Percentiles rank a stretch among this genome's conserved stretches.
Conservation (phyloP, 2,113 vertebrate species). For the Rynchops niger region DNA sequence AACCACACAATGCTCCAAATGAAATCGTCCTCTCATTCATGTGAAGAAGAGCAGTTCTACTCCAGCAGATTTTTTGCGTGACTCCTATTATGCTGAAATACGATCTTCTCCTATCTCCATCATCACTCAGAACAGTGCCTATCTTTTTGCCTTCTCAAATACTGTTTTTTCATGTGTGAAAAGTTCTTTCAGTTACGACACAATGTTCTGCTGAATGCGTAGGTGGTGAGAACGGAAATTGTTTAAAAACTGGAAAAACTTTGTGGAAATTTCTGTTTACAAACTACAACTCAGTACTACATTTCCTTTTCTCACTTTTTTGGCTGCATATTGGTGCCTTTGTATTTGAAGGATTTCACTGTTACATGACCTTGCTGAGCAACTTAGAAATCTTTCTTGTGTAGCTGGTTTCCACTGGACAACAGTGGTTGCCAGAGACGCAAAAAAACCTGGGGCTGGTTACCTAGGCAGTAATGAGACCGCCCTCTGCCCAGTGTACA, state of each 20-base stretch:
- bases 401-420: background rate
- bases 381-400: background rate
- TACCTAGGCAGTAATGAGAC: background rate
- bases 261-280: background rate
- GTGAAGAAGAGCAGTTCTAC: background rate
- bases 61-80: background rate
- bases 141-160: background rate
- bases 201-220: background rate
- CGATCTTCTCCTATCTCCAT: background rate
- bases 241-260: background rate
- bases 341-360: background rate
- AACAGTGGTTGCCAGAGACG: background rate
- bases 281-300: background rate
- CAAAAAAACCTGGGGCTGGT: background rate
- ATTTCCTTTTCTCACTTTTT: background rate
- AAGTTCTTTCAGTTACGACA: background rate
- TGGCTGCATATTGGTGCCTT: background rate
- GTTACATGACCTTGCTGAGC: background rate
- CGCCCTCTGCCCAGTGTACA: background rate
- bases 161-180: background rate
- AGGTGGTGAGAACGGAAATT: accelerated
- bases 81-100: background rate
- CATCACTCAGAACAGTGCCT: background rate
- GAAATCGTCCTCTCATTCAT: background rate
- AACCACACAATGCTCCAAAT: background rate